Base-by-base conservation (phyloP, 2,113 vertebrate genomes). In the Alligator mississippiensis region DNA sequence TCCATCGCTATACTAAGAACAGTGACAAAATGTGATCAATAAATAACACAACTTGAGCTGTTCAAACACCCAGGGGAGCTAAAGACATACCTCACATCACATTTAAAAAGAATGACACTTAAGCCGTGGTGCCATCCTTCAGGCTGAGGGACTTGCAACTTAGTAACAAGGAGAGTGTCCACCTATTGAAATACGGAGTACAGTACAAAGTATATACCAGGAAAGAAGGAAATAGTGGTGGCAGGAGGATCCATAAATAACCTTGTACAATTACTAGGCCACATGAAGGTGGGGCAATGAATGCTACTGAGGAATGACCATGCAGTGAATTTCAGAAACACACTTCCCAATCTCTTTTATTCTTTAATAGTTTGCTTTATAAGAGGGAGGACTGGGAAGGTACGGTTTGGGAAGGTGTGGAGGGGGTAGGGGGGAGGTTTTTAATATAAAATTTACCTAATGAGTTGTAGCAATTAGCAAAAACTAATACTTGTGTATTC, bases 381-480 rank as follows among this genome's bases (percentile, higher is more conserved):
- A 62, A 25, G 90, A 83, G 34, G 21, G 54, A 58, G 82, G 63
- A 28, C 11, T 6, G 18, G 13, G 9, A 68, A 54, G 13, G 47
- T 47, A 47, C 47, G 9, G 47, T 47, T 47, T 47, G 47, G 47
- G 47, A 47, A 47, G 47, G 47, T 47, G 47, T 1, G 87, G 13
- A 86, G 61, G 76, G 18, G 58, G 77, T 11, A 68, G 25, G 15
- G 16, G 68, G 19, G 21, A 3, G 1, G 9, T 38, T 84, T 94
- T 93, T 84, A 90, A 92, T 87, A 54, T 27, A 89, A 88, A 34
- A 66, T 18, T n/a, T 68, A 76, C 18, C 55, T 91, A 92, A 86
- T 64, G 80, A 84, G 2, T 47, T 79, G 27, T 59, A 28, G 3
- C 76, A 88, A 95, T 96, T 84, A 95, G 82, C 76, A 93, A 94